These are phyloP conservation scores for Lasioglossum calceatum DNA, from an alignment of 2,888 invertebrate genomes.

Conservation along the genomic window DNA sequence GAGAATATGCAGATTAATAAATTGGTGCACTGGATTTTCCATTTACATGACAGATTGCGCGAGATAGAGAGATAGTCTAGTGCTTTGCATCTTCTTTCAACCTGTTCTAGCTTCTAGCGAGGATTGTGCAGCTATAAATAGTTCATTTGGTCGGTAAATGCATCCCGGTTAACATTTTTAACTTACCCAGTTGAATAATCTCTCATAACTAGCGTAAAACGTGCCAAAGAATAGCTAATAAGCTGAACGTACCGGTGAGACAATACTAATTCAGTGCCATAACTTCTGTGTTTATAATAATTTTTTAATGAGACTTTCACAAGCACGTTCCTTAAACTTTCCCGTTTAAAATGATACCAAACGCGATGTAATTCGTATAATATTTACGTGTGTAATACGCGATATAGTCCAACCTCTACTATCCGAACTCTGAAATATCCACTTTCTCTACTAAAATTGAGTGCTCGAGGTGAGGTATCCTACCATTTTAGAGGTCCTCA, in stretches of 20 bases:
- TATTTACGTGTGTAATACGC: neutral
- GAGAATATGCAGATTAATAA: neutral
- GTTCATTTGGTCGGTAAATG: neutral
- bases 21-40: neutral
- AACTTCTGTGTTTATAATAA: neutral
- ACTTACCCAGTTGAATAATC: neutral
- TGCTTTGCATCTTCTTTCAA: neutral
- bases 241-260: no score
- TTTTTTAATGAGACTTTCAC: neutral
- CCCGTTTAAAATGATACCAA: neutral
- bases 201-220: neutral
- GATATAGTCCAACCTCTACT: neutral
- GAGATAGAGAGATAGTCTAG: neutral
- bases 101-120: no score
- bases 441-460: neutral
- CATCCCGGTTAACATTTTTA: neutral
- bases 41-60: neutral
- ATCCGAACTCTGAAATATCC: neutral
- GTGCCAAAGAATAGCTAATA: no score
- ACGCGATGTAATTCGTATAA: neutral
- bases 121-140: no score
- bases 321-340: neutral
- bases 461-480: neutral
- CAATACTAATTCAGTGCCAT: no score
- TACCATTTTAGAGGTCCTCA: neutral